Conservation (phyloP, 2,113 vertebrate species). For the Anas platyrhynchos region DNA sequence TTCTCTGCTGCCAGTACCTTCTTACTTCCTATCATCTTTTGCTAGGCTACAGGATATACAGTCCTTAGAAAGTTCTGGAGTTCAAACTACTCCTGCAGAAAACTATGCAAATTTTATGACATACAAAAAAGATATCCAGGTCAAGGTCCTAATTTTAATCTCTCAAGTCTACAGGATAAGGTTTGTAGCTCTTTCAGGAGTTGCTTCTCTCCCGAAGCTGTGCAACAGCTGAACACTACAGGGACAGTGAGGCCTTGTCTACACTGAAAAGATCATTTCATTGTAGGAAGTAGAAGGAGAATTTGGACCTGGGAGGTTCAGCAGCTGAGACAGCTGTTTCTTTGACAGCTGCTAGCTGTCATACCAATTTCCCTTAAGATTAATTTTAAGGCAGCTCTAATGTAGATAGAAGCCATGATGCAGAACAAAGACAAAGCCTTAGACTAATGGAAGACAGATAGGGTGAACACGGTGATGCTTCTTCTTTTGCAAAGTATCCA, state of each 20-base stretch:
- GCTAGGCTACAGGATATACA: background rate
- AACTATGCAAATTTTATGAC: background rate
- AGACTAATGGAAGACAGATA: background rate
- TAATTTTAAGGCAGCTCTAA: background rate
- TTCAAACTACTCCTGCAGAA: background rate
- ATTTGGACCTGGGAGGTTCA: background rate
- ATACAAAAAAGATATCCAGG: background rate
- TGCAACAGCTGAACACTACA: slow-evolving; percentile 4
- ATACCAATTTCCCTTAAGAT: background rate
- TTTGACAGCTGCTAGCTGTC: slow-evolving; percentile 13
- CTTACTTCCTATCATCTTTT: background rate
- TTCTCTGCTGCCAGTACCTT: background rate
- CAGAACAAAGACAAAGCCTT: background rate
- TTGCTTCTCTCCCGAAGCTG: background rate
- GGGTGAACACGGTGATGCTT: background rate
- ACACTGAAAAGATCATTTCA: background rate
- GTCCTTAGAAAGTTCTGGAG: background rate
- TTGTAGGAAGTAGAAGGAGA: background rate
- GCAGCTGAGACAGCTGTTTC: slow-evolving; percentile 2
- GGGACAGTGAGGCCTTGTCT: background rate
- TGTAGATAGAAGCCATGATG: background rate
- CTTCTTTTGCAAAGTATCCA: background rate
- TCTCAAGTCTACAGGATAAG: background rate
- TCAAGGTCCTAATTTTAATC: background rate
- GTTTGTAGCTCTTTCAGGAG: background rate